Percentiles rank a stretch among this genome's conserved stretches.
These are phyloP conservation scores for Meghimatium bilineatum DNA, from an alignment of 2,888 invertebrate genomes.

Conservation along the genomic window DNA sequence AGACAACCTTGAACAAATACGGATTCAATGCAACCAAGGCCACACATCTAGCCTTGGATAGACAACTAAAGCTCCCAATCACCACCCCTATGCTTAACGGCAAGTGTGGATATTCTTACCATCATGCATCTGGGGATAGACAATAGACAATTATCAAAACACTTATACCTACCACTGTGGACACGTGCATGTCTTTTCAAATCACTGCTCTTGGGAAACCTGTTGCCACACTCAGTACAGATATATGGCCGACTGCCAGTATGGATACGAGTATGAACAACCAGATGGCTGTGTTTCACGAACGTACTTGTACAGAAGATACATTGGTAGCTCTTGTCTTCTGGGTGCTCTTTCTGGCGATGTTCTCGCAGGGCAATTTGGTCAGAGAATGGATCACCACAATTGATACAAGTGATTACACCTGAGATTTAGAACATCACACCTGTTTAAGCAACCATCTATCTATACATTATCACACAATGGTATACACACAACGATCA, in stretches of 20 bases:
- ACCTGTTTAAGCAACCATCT: neutral
- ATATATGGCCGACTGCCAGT: constrained; percentile 98
- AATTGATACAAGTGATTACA: constrained; percentile 24
- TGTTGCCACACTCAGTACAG: constrained; percentile 98
- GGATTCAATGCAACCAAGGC: too few relatives aligned
- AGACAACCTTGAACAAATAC: too few relatives aligned
- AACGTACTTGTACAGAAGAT: constrained; percentile 34
- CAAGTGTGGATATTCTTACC: too few relatives aligned
- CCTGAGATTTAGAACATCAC: neutral
- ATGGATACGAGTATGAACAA: constrained; percentile 98
- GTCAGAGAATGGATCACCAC: constrained; percentile 14
- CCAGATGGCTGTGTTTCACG: constrained; percentile 88
- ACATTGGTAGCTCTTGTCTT: constrained; percentile 38
- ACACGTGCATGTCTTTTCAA: constrained; percentile 96
- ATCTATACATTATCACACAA: neutral
- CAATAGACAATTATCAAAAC: constrained; percentile 77
- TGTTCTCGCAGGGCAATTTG: constrained; percentile 20
- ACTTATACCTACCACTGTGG: constrained; percentile 96
- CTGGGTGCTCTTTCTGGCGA: constrained; percentile 20
- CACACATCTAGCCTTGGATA: too few relatives aligned
- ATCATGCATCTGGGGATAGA: too few relatives aligned
- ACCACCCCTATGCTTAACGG: too few relatives aligned
- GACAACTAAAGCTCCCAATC: too few relatives aligned
- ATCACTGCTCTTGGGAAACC: constrained; percentile 97
- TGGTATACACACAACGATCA: too few relatives aligned